These are phyloP conservation scores for Abramis brama DNA, from an alignment of 2,113 vertebrate species.

Conservation along the genomic window DNA sequence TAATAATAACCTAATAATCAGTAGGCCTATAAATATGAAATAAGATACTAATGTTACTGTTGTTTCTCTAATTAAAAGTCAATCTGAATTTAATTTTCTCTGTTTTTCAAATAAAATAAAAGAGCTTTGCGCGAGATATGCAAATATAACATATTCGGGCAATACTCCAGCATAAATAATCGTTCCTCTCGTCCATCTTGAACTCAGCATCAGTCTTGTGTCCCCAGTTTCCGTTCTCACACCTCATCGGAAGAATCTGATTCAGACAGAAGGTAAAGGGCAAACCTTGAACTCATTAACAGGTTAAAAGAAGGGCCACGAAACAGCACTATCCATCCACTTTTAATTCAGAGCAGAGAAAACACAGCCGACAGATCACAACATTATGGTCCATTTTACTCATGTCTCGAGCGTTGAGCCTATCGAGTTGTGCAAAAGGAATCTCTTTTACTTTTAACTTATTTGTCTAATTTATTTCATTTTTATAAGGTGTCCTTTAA, in stretches of 20 bases:
- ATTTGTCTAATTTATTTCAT: too few species aligned
- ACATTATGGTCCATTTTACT: not conserved
- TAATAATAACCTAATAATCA: not conserved
- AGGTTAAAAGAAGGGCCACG: constrained; percentile 46
- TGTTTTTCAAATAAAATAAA: not conserved
- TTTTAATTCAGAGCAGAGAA: constrained; percentile 32
- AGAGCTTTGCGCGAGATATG: not conserved
- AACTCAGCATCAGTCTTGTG: not conserved
- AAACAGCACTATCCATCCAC: constrained; percentile 34
- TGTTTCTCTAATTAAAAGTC: not conserved
- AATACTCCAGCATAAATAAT: not conserved
- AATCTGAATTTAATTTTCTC: not conserved
- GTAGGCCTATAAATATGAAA: not conserved
- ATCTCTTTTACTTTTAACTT: too few species aligned
- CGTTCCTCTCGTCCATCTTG: not conserved
- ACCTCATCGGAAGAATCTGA: constrained; percentile 63
- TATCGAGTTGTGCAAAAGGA: not conserved
- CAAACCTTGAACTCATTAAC: constrained; percentile 66
- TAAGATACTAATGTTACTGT: not conserved
- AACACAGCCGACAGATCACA: not conserved
- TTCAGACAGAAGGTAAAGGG: constrained; percentile 60
- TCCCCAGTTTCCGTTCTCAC: constrained; percentile 60
- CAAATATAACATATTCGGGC: not conserved
- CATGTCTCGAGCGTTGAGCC: not conserved
- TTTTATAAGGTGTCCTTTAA: not conserved